Base-by-base conservation (phyloP, 2,888 invertebrate genomes). In the Zelleria hepariella region DNA sequence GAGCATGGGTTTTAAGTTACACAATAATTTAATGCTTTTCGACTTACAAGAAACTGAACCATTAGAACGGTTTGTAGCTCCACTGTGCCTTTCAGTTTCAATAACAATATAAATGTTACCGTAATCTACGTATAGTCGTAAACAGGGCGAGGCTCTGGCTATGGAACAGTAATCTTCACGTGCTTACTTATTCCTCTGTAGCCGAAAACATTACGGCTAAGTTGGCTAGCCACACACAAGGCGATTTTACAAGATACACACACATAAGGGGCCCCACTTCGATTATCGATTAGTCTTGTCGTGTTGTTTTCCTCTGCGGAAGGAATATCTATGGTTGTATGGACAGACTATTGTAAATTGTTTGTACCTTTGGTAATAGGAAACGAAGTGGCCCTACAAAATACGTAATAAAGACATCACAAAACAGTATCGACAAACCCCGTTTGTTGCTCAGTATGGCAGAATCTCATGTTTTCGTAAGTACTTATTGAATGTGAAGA, bases 391-490 rank as follows among this genome's bases (percentile, higher is more conserved):
- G 69, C 69, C 65, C 64, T 62, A 82, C 82, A 82, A 77, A 69
- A 61, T 68, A 72, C 67, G 67, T 72, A 77, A 80, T 77, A 78
- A 82, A 82, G 81, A 82, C 85, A 86, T 85, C 84, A 86, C 85
- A 82, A 78, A 15, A 75, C 67, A 69, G 67, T 68, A 71, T 69
- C 27, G n/a, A 47, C 47, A 47, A 6, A 47, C 47, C 23, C 8
- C 20, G 58, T 58, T 58, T 24, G 70, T 66, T 42, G 32, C 15
- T 61, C 65, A 68, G 72, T 42, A 76, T 73, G 77, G 75, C 78
- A 66, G 85, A 87, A 87, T 86, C 85, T 86, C 87, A 86, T 79
- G 72, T 48, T 26, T 59, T 32, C 82, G 86, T n/a, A n/a, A n/a
- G n/a, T 86, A 85, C 83, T 85, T 86, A 85, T 80, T 79, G 10